Conservation (phyloP, 2,113 vertebrate genomes). For the Corvus cornix region DNA sequence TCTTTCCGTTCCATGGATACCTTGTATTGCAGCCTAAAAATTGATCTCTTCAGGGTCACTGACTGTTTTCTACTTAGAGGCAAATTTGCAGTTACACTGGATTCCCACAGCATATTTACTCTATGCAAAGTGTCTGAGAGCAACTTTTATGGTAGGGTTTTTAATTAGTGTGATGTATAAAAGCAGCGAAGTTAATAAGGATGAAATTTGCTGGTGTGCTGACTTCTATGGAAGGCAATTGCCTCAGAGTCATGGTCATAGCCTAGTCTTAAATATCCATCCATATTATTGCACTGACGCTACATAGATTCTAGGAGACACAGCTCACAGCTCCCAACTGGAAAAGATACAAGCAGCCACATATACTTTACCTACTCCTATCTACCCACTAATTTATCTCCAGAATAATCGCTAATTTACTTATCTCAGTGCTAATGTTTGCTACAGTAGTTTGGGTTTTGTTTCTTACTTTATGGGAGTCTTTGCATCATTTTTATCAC, state of each 20-base stretch:
- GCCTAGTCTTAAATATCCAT: conserved; percentile 30
- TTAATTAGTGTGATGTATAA: conserved; percentile 67
- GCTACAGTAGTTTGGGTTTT: conserved; percentile 63
- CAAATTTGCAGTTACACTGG: conserved; percentile 21
- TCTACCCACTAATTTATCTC: conserved; percentile 54
- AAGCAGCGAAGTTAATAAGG: conserved; percentile 42
- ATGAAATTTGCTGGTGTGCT: conserved; percentile 53
- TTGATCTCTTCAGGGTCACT: conserved; percentile 58
- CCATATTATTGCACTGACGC: conserved; percentile 11
- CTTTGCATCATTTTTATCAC: conserved; percentile 64
- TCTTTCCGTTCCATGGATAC: conserved; percentile 19
- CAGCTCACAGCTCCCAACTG: conserved; percentile 30
- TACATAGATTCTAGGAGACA: neutral
- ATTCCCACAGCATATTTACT: conserved; percentile 54
- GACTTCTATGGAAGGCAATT: conserved; percentile 52
- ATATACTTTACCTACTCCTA: neutral
- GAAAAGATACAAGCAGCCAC: neutral
- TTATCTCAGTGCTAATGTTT: conserved; percentile 65
- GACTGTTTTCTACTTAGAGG: conserved; percentile 25
- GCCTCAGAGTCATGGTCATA: conserved; percentile 20
- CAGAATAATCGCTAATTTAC: conserved; percentile 66
- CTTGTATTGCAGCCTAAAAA: conserved; percentile 49
- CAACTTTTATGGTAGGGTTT: conserved; percentile 67
- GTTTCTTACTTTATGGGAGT: conserved; percentile 66
- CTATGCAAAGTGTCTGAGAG: conserved; percentile 61